Base-by-base conservation (phyloP, 2,113 vertebrate genomes). In the Actenoides hombroni region DNA sequence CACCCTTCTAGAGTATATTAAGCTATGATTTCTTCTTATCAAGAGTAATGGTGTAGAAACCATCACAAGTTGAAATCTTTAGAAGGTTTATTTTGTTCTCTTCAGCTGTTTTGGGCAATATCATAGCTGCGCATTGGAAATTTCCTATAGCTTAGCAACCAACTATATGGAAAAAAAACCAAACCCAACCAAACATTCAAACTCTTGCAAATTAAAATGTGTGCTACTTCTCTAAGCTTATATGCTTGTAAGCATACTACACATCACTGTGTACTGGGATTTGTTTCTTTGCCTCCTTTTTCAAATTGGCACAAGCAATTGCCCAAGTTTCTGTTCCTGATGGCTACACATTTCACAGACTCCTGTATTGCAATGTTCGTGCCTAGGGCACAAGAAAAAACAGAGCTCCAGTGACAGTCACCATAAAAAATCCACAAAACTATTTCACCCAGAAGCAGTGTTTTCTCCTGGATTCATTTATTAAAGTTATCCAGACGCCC, bases 121-220 rank as follows among this genome's bases (percentile, higher is more conserved):
- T 98, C 97, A 61, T 92, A 98, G 94, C 97, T 98, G 44, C 98
- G 98, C 95, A 98, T 97, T 82, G 98, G 98, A 95, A 97, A 98
- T 84, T 98, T 98, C 54, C 97, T 94, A 73, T 74, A 97, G 15
- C 97, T 97, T 95, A 98, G 94, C 81, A 99, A 97, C 95, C 97
- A 98, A 17, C 94, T 98, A 67, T 97, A 97, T 76, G 11, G 46
- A 49, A 73, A 83, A 71, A 82, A 37, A 1, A 42, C 16, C 0
- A 37, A 1, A 29, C 11, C 0, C 0, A 82, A 5, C 13, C 5
- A 14, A 98, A 96, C 98, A 98, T 7, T 16, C 31, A 98, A 94
- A 91, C 95, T 97, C 63, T 89, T 98, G 94, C 46, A 96, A 73
- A 92, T 81, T 90, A 96, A 95, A 96, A 96, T 69, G 12, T 61